phyloP scores from a whole-genome alignment of 2,888 invertebrate genomes.

The Dyspetes luteomarginatus region DNA sequence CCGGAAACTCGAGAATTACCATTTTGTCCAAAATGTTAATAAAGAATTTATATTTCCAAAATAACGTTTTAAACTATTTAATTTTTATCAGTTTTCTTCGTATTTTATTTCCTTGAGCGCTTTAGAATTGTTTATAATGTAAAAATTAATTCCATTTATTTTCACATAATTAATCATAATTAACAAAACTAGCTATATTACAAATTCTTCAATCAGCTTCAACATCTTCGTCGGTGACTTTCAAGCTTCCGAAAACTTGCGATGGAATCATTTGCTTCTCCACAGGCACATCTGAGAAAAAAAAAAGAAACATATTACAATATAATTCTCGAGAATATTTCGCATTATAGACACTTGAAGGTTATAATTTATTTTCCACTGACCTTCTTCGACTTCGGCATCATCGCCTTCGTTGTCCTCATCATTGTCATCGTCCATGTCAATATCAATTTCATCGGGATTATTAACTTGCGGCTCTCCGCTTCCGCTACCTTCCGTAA shows the following conservation, averaged over 20 bases:
- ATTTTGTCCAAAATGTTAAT: too few relatives aligned
- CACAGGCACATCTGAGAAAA: slow-evolving; percentile 88
- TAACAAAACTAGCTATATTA: slow-evolving; percentile 32
- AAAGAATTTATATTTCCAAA: too few relatives aligned
- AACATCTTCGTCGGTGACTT: slow-evolving; percentile 81
- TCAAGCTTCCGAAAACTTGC: slow-evolving; percentile 95
- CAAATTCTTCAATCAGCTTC: slow-evolving; percentile 58
- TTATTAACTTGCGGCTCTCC: slow-evolving; percentile 89
- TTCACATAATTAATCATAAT: slow-evolving; percentile 18
- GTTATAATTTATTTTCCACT: background rate
- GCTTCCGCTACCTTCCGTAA: slow-evolving; percentile 90
- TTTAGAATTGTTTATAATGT: background rate
- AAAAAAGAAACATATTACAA: slow-evolving; percentile 43
- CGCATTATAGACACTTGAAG: background rate
- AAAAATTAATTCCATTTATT: slow-evolving; percentile 54
- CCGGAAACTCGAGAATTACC: background rate
- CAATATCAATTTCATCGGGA: slow-evolving; percentile 95
- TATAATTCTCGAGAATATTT: slow-evolving; percentile 15
- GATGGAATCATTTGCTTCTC: slow-evolving; percentile 94
- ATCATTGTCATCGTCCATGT: slow-evolving; percentile 88
- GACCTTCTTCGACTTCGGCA: slow-evolving; percentile 83
- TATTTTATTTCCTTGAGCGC: too few relatives aligned
- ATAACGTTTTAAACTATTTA: too few relatives aligned
- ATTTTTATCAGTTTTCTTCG: too few relatives aligned
- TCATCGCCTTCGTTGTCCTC: slow-evolving; percentile 86